Evolutionary conservation across 2,797 vertebrate genomes (phyloP).

Genomic region (Allobates femoralis): DNA sequence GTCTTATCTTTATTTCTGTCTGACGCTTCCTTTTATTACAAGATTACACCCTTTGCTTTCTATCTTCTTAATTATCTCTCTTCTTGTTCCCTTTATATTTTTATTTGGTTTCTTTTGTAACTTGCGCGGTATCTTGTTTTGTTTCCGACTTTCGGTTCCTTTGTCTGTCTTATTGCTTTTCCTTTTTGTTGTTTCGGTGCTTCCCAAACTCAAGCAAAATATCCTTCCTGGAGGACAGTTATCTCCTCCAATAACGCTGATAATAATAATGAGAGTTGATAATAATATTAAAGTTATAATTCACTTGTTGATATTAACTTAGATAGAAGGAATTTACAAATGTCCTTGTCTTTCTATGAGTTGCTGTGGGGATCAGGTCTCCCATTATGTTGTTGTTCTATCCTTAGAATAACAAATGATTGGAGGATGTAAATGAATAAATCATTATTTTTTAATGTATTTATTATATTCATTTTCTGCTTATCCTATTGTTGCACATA

Average conservation of each 20-base stretch:
- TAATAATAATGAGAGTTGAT: constrained; percentile 22
- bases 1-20: constrained; percentile 57
- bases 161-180: constrained; percentile 62
- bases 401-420: neutral
- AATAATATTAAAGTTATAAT: constrained; percentile 58
- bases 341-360: constrained; percentile 19
- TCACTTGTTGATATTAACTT: constrained; percentile 49
- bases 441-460: neutral
- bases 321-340: constrained; percentile 31
- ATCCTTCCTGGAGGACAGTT: constrained; percentile 45
- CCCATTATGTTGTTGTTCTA: no score
- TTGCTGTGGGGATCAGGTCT: neutral
- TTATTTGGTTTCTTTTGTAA: constrained; percentile 60
- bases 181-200: constrained; percentile 34
- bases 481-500: neutral
- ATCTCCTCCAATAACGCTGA: constrained; percentile 51
- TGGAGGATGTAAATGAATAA: neutral
- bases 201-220: constrained; percentile 42
- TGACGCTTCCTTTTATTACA: constrained; percentile 55
- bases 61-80: constrained; percentile 63
- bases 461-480: neutral
- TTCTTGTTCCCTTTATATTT: constrained; percentile 51
- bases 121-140: constrained; percentile 53
- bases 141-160: constrained; percentile 53
- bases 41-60: constrained; percentile 58